Evolutionary conservation across 2,113 vertebrate genomes (phyloP).

Genomic region (Perca schrenkii): DNA sequence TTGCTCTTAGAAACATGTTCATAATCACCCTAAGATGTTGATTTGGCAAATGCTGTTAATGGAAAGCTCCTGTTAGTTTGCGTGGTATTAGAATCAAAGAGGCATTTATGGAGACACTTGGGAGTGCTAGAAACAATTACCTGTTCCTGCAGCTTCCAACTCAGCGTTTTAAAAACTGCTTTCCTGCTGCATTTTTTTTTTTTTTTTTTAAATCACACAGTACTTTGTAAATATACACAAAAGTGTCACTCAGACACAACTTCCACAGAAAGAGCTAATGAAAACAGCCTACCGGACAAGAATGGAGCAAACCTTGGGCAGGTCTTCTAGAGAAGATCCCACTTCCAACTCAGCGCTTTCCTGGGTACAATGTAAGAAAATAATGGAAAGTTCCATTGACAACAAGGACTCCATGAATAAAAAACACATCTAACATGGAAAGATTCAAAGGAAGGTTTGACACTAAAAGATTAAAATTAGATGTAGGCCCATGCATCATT

Average conservation of each 20-base stretch:
- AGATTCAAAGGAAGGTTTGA: not conserved
- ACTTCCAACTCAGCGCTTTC: not conserved
- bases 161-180: conserved; percentile 30
- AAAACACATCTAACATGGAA: not conserved
- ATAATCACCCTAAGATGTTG: conserved; percentile 73
- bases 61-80: conserved; percentile 51
- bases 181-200: not conserved
- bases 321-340: not conserved
- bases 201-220: not conserved
- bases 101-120: conserved; percentile 39
- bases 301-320: not conserved
- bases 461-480: not conserved
- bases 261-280: not conserved
- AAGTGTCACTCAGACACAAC: not conserved
- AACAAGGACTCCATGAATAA: too few relatives aligned
- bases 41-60: conserved; percentile 62
- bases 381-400: not conserved
- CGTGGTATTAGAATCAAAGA: conserved; percentile 55
- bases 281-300: not conserved
- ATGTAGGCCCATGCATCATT: not conserved
- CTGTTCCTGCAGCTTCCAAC: conserved; percentile 1
- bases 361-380: not conserved
- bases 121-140: conserved; percentile 51
- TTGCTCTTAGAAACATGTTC: conserved; percentile 69
- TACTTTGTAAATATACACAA: conserved; percentile 16